Evolutionary conservation across 2,113 vertebrate species (phyloP), one percentile per base, ranked within the genome.

Genomic region (Ageneiosus marmoratus): DNA sequence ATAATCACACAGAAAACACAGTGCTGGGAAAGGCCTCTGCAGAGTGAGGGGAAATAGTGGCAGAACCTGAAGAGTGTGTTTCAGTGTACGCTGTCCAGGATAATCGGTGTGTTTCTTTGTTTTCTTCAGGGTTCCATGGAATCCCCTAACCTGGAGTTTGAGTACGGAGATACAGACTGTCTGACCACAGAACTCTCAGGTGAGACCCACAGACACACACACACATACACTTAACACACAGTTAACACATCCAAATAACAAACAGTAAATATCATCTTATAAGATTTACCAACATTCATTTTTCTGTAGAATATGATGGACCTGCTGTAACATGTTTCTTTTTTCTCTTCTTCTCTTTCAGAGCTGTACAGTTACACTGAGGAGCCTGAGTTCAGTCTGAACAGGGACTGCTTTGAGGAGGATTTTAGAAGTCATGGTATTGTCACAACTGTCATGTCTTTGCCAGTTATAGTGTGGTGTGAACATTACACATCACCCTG

Each of bases 351-450:
- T 24, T 88, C 56, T 81, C 44, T 65, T 50, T 77, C 92, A 99
- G 98, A 99, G 91, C 92, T 99, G 48, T 99, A 97, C 92, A 99
- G 98, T 90, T 99, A 99, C 95, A 99, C 98, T 0, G 98, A 99
- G 90, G 97, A 97, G 87, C 95, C 94, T 0, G 98, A 99, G 90
- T 98, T 99, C 74, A 92, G 93, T 84, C 90, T 94, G 74, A 99
- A 98, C 93, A 92, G 94, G 89, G 95, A 95, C 83, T 99, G 96
- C 91, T 99, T 99, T 82, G 96, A 99, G 80, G 97, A 99, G 89
- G 97, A 98, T 90, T 98, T 98, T 88, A 95, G 86, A 37, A 89
- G 88, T 44, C 96, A 98, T 91, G 97, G 98, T 99, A 95, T 0
- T 27, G 37, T 76, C 56, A 37, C 2, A 11, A 27, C 22, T 18